Evolutionary conservation across 1,140 invertebrate genomes (phyloP), one percentile per base, ranked within the genome.

Genomic region (Chironomus tepperi): DNA sequence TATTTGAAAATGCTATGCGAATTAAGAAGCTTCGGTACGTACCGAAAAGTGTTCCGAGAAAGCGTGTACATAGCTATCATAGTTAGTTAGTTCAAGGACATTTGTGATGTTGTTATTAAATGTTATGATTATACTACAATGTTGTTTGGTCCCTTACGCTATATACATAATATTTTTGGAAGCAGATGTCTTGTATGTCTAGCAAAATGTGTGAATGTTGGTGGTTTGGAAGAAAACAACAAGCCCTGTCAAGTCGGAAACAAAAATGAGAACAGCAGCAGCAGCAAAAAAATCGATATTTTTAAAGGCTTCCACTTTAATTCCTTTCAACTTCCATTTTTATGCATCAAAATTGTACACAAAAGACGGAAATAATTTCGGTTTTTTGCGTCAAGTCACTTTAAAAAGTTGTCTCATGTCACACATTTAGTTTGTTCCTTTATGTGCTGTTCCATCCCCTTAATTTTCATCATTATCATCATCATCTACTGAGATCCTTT

Each of bases 241-340:
- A 34, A 34, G 24, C 24, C 24, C 24, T 34, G 24, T 34, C 24
- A 34, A 34, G 24, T 34, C 24, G 24, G 24, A 34, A 34, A 34
- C 2, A 1, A 34, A 34, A 57, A n/a, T 7, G n/a, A 57, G n/a
- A 57, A n/a, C 47, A 57, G 10, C 1, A 7, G 47, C 2, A 3
- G 47, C 2, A 10, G 8, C 2, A 10, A 7, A 70, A 70, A 70
- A 70, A 70, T 70, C 65, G 7, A 70, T 70, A 70, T 70, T 70
- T 70, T 70, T 70, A 70, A 70, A 70, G 65, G 65, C 65, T 70
- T 70, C 5, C 16, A 18, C n/a, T 19, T 67, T 67, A 67, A 18
- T 15, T 18, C 18, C 19, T 18, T 70, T 5, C 6, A 8, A 18
- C 19, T 70, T 70, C 19, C 19, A 7, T 9, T 19, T 70, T 8